phyloP scores from a whole-genome alignment of 2,888 invertebrate genomes.

The Gastrophysa polygoni region DNA sequence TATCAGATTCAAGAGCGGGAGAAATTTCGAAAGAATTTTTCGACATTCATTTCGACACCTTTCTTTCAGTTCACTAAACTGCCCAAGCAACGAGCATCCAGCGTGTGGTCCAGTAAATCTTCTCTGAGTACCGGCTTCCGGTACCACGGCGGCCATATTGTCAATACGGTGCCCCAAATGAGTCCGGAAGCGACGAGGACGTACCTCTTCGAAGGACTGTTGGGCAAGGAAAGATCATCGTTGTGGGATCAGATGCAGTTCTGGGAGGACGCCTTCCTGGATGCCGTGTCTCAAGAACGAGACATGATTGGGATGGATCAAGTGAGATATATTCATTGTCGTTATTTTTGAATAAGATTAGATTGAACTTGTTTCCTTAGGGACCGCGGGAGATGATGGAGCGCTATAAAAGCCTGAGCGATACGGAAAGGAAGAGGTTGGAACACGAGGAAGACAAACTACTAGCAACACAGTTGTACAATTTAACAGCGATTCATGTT shows the following conservation, averaged over 20 bases:
- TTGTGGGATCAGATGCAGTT: slow-evolving; percentile 99
- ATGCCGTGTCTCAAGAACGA: slow-evolving; percentile 96
- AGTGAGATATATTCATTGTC: too few species aligned
- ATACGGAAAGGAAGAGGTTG: slow-evolving; percentile 89
- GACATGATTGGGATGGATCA: slow-evolving; percentile 99
- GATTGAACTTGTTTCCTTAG: too few species aligned
- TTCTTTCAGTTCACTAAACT: slow-evolving; percentile 68
- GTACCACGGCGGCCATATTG: slow-evolving; percentile 84
- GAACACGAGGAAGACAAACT: slow-evolving; percentile 98
- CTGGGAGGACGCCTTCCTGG: slow-evolving; percentile 99
- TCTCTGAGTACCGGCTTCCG: slow-evolving; percentile 85
- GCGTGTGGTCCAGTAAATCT: slow-evolving; percentile 92
- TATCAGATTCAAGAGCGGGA: too few species aligned
- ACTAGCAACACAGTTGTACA: slow-evolving; percentile 93
- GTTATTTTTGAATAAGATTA: too few species aligned
- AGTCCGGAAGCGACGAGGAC: slow-evolving; percentile 89
- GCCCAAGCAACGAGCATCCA: slow-evolving; percentile 80
- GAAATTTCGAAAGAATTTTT: too few species aligned
- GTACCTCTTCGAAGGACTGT: slow-evolving; percentile 88
- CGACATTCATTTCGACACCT: neutral
- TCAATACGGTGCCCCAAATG: slow-evolving; percentile 83
- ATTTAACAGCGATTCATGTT: slow-evolving; percentile 94
- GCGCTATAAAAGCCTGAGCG: slow-evolving; percentile 90
- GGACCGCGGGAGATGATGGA: slow-evolving; percentile 99
- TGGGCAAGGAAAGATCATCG: slow-evolving; percentile 81